Evolutionary conservation across 2,113 vertebrate genomes (phyloP).

Genomic region (Oncorhynchus clarkii): DNA sequence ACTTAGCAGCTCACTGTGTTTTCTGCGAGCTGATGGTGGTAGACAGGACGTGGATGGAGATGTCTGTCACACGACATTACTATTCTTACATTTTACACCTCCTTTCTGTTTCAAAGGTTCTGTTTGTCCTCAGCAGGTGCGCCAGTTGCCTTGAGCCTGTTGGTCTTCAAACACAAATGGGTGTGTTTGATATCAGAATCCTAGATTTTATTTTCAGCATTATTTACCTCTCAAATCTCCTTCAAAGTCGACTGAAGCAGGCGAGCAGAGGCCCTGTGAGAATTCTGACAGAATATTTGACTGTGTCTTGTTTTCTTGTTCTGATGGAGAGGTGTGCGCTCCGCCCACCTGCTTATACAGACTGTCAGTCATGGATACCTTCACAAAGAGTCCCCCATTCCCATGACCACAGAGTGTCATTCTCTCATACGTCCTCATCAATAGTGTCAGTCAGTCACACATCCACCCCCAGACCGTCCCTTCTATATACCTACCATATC

Average conservation of each 20-base stretch:
- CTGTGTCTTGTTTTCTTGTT: constrained; percentile 33
- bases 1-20: background rate
- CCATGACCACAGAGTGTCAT: too few relatives aligned
- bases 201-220: constrained; percentile 26
- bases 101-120: constrained; percentile 33
- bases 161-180: constrained; percentile 27
- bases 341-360: constrained; percentile 37
- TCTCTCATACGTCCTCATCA: constrained; percentile 29
- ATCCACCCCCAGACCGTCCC: too few relatives aligned
- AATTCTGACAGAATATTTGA: constrained; percentile 36
- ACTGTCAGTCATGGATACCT: constrained; percentile 39
- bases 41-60: constrained; percentile 7
- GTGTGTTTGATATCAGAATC: constrained; percentile 27
- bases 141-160: constrained; percentile 16
- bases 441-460: constrained; percentile 39
- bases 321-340: constrained; percentile 41
- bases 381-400: background rate
- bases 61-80: constrained; percentile 30
- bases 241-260: constrained; percentile 22
- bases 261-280: constrained; percentile 16
- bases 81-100: background rate
- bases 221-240: constrained; percentile 37
- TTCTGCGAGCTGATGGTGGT: background rate
- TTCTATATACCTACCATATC: too few relatives aligned
- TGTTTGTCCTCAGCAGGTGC: constrained; percentile 1